These are phyloP conservation scores for Tetragnatha montana DNA, from an alignment of 2,888 invertebrate species.

Conservation along the genomic window DNA sequence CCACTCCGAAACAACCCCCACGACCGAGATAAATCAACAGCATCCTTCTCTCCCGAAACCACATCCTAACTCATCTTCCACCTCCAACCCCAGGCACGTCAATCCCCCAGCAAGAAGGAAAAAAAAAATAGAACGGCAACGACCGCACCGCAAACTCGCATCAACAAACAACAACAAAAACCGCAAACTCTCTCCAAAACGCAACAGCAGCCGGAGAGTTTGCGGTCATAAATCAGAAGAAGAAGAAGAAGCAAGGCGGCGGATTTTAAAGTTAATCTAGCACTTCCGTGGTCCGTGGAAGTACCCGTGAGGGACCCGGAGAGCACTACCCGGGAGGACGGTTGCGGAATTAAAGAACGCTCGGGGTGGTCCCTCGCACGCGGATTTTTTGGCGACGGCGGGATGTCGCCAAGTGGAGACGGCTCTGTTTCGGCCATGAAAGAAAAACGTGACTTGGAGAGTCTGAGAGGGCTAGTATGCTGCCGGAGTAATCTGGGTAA, in stretches of 20 bases:
- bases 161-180: slow-evolving; percentile 2
- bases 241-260: background rate
- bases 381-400: slow-evolving; percentile 7
- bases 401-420: slow-evolving; percentile 6
- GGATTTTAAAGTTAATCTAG: slow-evolving; percentile 54
- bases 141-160: background rate
- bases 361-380: slow-evolving; percentile 9
- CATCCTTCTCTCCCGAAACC: background rate
- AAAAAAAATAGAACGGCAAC: background rate
- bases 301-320: slow-evolving; percentile 30
- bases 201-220: background rate
- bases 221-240: slow-evolving; percentile 44
- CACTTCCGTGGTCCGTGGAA: slow-evolving; percentile 48
- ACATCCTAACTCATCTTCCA: background rate
- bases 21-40: too few species aligned
- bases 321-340: background rate
- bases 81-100: slow-evolving; percentile 13
- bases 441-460: background rate
- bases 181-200: background rate
- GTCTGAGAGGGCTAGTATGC: too few species aligned
- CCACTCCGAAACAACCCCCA: background rate
- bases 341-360: slow-evolving; percentile 23
- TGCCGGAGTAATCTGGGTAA: too few species aligned
- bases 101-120: background rate
- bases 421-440: background rate